Base-by-base conservation (phyloP, 92 coral and sea anemone species). In the Porites rus region DNA sequence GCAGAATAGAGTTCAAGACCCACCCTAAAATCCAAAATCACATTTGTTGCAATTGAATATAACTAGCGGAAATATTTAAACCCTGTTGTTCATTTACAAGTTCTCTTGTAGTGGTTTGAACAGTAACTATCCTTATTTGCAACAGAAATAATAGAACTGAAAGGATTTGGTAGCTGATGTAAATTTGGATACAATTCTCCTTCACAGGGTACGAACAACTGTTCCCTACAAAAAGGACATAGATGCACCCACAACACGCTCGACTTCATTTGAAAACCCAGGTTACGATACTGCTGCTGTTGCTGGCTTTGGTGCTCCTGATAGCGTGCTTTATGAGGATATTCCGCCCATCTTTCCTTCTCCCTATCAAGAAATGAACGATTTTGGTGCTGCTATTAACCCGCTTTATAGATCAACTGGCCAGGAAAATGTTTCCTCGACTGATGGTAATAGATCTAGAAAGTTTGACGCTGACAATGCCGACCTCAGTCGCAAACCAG, bases 221-320 rank as follows among this genome's bases (percentile, higher is more conserved):
- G 38, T 81, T 69, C 74, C 77, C 7, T 81, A 81, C 69, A 81
- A 70, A 70, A 53, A 60, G 10, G 56, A 70, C 20, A n/a, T 56
- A 1, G 67, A 69, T 60, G 86, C 8, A 17, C 59, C 86, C 8
- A 73, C 9, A 12, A 28, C 59, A 25, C 86, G 63, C 7, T 62
- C 72, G 8, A 73, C 86, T 7, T 51, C 86, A 20, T 81, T 81
- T 69, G 86, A 81, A 69, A 81, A 81, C 59, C 86, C 86, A 70
- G 86, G 86, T 9, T 81, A 81, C 31, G 86, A 69, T 4, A 70
- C 24, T 56, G n/a, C 77, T 19, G 22, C 24, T 56, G 12, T 68
- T 19, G 22, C 58, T 1, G 58, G 68, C 16, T 81, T 81, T 81
- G 77, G 58, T 10, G n/a, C 77, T 19, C 31, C 24, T 54, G 86